Conservation (phyloP, 2,113 vertebrate species). For the Drymodes brunneopygia region DNA sequence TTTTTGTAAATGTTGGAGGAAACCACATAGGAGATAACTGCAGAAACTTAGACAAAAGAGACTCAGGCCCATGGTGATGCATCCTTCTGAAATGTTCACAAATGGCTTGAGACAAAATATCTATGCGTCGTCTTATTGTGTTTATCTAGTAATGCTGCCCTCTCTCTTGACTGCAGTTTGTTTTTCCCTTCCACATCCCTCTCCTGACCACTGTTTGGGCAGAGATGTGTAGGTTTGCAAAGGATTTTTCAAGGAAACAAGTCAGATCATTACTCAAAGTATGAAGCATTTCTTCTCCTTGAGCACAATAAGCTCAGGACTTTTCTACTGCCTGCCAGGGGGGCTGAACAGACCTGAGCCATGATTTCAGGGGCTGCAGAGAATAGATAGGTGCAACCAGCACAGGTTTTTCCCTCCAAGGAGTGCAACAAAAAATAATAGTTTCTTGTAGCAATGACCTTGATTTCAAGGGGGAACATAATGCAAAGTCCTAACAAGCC, state of each 20-base stretch:
- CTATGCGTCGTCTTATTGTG: background rate
- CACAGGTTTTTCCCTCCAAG: background rate
- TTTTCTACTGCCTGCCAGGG: background rate
- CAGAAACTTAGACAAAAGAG: background rate
- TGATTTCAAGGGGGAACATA: background rate
- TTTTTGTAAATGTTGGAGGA: background rate
- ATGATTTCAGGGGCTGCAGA: background rate
- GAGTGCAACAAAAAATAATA: background rate
- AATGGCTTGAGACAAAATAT: background rate
- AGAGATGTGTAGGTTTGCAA: background rate
- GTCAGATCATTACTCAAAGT: background rate
- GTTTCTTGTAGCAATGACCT: background rate
- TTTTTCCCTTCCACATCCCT: fast-evolving
- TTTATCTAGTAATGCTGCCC: background rate
- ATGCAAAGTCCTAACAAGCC: background rate
- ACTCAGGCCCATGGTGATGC: background rate
- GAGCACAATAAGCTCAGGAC: background rate
- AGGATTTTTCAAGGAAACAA: background rate
- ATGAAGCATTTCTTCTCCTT: background rate
- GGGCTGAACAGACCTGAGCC: background rate
- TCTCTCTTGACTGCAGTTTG: background rate
- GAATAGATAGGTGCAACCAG: background rate
- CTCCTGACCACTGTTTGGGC: background rate
- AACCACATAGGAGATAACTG: background rate
- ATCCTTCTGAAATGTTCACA: background rate